Evolutionary conservation across 2,888 invertebrate species (phyloP).

Genomic region (Belgica antarctica): DNA sequence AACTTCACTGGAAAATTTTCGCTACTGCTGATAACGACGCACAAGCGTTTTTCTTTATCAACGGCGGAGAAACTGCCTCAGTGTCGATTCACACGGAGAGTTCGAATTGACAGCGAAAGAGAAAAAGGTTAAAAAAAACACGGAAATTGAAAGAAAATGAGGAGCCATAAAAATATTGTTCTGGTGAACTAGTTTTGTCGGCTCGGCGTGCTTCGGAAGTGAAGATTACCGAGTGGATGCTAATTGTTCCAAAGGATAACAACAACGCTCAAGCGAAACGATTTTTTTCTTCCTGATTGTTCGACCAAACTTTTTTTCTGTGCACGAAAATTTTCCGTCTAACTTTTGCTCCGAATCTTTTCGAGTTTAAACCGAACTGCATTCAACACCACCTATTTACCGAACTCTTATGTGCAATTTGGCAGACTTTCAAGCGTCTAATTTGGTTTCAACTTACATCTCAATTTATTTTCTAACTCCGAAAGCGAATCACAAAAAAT

Average conservation of each 20-base stretch:
- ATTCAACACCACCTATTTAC: neutral
- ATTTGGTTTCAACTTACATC: constrained; percentile 28
- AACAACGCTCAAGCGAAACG: constrained; percentile 8
- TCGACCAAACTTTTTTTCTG: neutral
- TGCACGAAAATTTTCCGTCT: neutral
- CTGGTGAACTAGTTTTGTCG: neutral
- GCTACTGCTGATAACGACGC: neutral
- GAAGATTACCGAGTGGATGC: neutral
- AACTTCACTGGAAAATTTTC: neutral
- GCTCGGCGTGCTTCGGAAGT: neutral
- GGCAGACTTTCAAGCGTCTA: neutral
- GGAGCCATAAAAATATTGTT: neutral
- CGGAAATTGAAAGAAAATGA: neutral
- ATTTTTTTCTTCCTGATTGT: neutral
- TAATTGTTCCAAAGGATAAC: neutral
- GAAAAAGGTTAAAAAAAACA: neutral
- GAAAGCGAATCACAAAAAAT: too few species aligned
- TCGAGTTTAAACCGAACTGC: neutral
- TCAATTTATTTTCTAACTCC: constrained; percentile 19
- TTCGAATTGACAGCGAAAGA: neutral
- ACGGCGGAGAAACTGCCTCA: neutral
- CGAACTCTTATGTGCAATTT: too few species aligned
- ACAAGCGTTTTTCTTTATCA: neutral
- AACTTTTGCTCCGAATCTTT: neutral
- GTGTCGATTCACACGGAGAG: constrained; percentile 5